Percentiles rank a stretch among this genome's conserved stretches.
Conservation (phyloP, 2,113 vertebrate genomes). For the Scalopus aquaticus region DNA sequence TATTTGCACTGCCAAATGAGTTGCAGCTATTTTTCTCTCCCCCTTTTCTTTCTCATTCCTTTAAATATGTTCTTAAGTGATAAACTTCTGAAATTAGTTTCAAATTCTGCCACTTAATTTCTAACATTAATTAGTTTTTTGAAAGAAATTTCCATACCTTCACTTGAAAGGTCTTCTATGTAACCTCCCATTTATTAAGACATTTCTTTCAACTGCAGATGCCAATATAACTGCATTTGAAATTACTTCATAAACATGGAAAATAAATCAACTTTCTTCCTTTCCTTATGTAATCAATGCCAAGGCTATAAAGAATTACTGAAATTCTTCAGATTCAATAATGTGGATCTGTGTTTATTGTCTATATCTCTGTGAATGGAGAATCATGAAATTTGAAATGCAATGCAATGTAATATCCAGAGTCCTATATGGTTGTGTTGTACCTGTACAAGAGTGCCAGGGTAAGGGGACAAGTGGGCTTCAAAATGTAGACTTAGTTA, state of each 20-base stretch:
- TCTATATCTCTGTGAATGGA: neutral
- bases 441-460: neutral
- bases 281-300: neutral
- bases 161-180: neutral
- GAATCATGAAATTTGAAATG: neutral
- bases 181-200: too few relatives aligned
- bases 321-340: neutral
- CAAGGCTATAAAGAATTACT: neutral
- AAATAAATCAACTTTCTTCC: neutral
- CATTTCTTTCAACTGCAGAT: neutral
- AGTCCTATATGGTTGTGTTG: neutral
- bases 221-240: neutral
- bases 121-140: slow-evolving; percentile 53
- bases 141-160: neutral
- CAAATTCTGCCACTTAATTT: slow-evolving; percentile 64
- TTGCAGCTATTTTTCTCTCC: slow-evolving; percentile 32
- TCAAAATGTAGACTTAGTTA: neutral
- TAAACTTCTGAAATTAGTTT: slow-evolving; percentile 36
- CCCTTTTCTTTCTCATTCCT: neutral
- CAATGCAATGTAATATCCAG: neutral
- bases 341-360: neutral
- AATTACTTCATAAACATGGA: neutral
- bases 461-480: neutral
- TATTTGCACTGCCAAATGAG: slow-evolving; percentile 60
- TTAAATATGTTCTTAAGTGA: slow-evolving; percentile 3